A percentile compares a stretch with the other conserved stretches of the same genome.
Evolutionary conservation across 1,140 invertebrate species (phyloP).

Genomic region (Diachasma alloeum): DNA sequence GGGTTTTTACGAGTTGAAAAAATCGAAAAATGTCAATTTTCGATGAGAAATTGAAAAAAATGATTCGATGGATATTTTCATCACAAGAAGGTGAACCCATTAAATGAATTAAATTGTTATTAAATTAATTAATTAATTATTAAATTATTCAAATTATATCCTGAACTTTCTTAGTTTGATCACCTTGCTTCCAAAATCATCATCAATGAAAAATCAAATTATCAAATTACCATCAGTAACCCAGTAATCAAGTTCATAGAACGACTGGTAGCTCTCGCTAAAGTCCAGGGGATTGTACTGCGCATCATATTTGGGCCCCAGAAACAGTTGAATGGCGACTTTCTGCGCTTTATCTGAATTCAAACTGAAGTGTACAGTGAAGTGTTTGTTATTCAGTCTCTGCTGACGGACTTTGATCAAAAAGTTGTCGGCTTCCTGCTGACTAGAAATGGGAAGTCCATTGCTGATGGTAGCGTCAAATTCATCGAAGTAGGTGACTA

Average conservation of each 20-base stretch:
- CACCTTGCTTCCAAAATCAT: too few species aligned
- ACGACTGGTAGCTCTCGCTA: slow-evolving; percentile 67
- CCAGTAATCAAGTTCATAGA: slow-evolving; percentile 71
- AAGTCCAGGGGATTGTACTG: slow-evolving; percentile 63
- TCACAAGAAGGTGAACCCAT: too few species aligned
- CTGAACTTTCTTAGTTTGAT: too few species aligned
- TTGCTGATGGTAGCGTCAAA: slow-evolving; percentile 75
- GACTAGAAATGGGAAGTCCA: slow-evolving; percentile 62
- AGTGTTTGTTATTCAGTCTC: slow-evolving; percentile 71
- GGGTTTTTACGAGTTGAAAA: too few species aligned
- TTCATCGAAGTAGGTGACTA: slow-evolving; percentile 78
- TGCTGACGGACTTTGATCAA: slow-evolving; percentile 51
- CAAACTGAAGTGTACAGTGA: slow-evolving; percentile 70
- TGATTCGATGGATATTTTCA: too few species aligned
- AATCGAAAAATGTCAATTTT: too few species aligned
- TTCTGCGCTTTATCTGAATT: slow-evolving; percentile 67
- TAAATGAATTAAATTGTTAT: too few species aligned
- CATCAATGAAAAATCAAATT: too few species aligned
- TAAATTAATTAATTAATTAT: too few species aligned
- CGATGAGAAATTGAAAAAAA: too few species aligned
- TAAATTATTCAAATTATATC: too few species aligned
- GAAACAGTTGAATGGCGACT: slow-evolving; percentile 71
- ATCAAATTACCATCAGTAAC: slow-evolving; percentile 46
- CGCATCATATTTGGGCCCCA: slow-evolving; percentile 75
- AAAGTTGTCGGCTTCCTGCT: slow-evolving; percentile 41